Conservation (phyloP, 2,113 vertebrate species). For the Hiodon alosoides region DNA sequence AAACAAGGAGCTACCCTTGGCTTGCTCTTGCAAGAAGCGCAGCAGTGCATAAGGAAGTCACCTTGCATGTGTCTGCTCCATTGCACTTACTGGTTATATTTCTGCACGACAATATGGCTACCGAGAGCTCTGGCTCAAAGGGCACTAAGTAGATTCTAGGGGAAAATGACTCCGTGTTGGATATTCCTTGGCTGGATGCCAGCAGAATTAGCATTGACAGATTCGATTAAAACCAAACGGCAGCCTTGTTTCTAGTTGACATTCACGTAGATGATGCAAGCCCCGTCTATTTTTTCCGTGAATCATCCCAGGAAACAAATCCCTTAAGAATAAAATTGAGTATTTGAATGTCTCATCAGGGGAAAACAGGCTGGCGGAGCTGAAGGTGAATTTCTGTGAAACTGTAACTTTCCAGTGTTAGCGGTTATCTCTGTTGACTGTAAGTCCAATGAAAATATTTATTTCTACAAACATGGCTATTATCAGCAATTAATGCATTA, state of each 20-base stretch:
- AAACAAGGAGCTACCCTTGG: not conserved
- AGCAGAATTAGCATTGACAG: constrained; percentile 7
- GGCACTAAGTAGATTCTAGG: constrained; percentile 36
- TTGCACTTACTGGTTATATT: not conserved
- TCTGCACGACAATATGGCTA: not conserved
- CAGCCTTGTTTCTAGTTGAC: constrained; percentile 17
- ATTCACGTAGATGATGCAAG: not conserved
- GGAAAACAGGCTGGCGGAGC: not conserved
- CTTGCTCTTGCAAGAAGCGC: not conserved
- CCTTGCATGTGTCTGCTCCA: not conserved
- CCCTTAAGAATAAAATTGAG: not conserved
- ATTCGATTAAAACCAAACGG: constrained; percentile 25
- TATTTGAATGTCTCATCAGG: not conserved
- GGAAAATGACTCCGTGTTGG: not conserved
- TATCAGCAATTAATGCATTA: too few relatives aligned
- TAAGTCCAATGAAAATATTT: not conserved
- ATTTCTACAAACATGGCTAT: too few relatives aligned
- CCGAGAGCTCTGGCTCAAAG: not conserved
- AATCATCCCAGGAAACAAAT: constrained; percentile 16
- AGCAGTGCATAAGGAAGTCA: not conserved
- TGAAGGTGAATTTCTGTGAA: constrained; percentile 1
- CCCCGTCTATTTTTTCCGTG: constrained; percentile 8
- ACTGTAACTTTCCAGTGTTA: not conserved
- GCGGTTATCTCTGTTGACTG: not conserved
- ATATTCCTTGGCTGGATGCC: constrained; percentile 19